Percentiles rank a stretch among this genome's conserved stretches.
These are phyloP conservation scores for Ceyx erithaca DNA, from an alignment of 2,797 vertebrate species.

Conservation along the genomic window DNA sequence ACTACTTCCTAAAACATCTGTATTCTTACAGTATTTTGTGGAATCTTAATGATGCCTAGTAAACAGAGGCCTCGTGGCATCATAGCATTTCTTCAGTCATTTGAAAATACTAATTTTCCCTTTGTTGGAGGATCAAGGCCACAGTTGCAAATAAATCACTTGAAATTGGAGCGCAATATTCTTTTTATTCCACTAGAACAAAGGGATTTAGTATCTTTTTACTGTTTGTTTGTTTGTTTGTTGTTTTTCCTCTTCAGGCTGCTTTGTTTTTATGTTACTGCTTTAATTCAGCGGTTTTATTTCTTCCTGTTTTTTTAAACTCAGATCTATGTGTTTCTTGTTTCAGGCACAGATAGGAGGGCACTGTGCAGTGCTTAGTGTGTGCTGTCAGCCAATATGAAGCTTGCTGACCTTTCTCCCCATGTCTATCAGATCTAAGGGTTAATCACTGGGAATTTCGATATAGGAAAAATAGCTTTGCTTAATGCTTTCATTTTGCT, in stretches of 20 bases:
- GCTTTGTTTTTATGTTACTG: slow-evolving; percentile 58
- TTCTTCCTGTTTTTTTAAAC: slow-evolving; percentile 57
- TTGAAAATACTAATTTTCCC: neutral
- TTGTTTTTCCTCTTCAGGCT: slow-evolving; percentile 56
- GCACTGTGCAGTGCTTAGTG: neutral
- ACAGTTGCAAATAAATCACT: slow-evolving; percentile 4
- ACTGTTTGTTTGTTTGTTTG: neutral
- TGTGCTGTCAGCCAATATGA: neutral
- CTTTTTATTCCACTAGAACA: slow-evolving; percentile 48
- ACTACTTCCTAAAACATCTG: neutral
- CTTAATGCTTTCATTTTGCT: neutral
- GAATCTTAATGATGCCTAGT: neutral
- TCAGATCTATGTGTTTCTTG: slow-evolving; percentile 23
- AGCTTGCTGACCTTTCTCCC: neutral
- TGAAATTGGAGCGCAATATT: slow-evolving; percentile 1
- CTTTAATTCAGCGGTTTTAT: slow-evolving; percentile 51
- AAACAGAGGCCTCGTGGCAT: neutral
- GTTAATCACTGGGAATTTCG: slow-evolving; percentile 22
- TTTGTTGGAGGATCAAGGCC: neutral
- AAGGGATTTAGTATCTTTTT: slow-evolving; percentile 70
- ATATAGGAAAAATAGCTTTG: neutral
- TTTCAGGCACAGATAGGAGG: neutral
- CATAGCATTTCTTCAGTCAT: neutral
- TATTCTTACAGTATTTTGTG: neutral
- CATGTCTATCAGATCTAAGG: neutral